A percentile compares a stretch with the other conserved stretches of the same genome.
These are phyloP conservation scores for Pristionchus entomophagus DNA, from an alignment of 2,888 invertebrate species.

Conservation along the genomic window DNA sequence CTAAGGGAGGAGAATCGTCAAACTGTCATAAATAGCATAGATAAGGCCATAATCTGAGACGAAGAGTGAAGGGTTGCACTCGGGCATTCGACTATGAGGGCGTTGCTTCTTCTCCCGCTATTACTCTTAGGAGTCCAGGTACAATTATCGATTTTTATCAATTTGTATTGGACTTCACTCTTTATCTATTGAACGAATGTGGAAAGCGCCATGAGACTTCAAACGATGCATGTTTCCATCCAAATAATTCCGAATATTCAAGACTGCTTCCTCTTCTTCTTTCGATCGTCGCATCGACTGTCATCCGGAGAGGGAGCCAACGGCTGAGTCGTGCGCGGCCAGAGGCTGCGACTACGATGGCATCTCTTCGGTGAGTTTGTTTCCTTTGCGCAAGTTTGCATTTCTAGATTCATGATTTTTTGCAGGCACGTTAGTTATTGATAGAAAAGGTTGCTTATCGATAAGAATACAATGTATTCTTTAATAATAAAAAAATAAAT, in stretches of 20 bases:
- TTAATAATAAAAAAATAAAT: neutral
- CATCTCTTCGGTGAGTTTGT: neutral
- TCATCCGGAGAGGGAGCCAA: slow-evolving; percentile 2
- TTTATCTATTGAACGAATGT: neutral
- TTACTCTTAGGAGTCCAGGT: neutral
- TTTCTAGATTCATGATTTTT: too few species aligned
- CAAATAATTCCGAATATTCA: neutral
- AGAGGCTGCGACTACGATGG: slow-evolving; percentile 57
- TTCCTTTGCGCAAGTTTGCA: neutral
- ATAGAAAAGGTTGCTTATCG: neutral
- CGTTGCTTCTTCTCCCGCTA: neutral
- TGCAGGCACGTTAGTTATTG: too few species aligned
- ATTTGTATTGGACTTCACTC: neutral
- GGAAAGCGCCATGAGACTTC: too few species aligned
- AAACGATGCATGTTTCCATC: too few species aligned
- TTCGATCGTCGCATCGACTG: slow-evolving; percentile 42
- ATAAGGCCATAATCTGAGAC: neutral
- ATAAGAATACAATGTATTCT: neutral
- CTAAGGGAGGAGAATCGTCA: too few species aligned
- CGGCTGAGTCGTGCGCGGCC: neutral
- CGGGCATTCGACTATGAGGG: neutral
- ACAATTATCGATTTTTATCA: neutral
- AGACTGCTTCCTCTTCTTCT: neutral
- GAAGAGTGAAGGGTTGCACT: neutral
- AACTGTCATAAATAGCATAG: too few species aligned